Conservation (phyloP, 2,113 vertebrate genomes). For the Phainopepla nitens region DNA sequence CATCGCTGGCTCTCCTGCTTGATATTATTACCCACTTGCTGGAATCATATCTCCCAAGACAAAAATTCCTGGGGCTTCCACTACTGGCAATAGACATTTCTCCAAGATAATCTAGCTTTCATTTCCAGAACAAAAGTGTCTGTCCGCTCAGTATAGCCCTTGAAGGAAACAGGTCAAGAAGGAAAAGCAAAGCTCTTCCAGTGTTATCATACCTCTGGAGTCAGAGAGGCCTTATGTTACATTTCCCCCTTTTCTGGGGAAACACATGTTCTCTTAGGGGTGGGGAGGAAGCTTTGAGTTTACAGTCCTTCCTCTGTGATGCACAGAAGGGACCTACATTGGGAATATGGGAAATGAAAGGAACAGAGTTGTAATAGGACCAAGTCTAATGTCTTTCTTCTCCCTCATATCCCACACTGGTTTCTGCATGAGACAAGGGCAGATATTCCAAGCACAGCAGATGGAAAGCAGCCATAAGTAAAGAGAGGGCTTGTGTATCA, state of each 20-base stretch:
- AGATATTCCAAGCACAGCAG: not conserved
- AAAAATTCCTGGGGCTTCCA: not conserved
- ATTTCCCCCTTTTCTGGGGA: not conserved
- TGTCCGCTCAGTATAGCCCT: not conserved
- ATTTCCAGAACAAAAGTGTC: not conserved
- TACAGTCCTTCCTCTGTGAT: not conserved
- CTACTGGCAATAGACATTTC: not conserved
- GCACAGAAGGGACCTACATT: not conserved
- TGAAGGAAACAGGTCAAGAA: not conserved
- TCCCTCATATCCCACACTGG: not conserved
- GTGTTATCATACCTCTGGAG: not conserved
- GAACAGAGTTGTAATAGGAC: not conserved
- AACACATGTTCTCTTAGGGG: not conserved
- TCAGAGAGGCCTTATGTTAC: not conserved
- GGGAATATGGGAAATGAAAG: not conserved
- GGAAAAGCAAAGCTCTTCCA: not conserved
- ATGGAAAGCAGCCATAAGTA: not conserved
- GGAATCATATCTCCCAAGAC: not conserved
- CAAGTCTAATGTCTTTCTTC: not conserved
- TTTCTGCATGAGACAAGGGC: not conserved
- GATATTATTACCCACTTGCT: not conserved
- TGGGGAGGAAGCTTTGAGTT: not conserved
- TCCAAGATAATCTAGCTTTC: not conserved
- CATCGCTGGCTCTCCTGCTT: not conserved
- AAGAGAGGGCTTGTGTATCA: not conserved